Base-by-base conservation (phyloP, 2,797 vertebrate genomes). In the Gila robusta region DNA sequence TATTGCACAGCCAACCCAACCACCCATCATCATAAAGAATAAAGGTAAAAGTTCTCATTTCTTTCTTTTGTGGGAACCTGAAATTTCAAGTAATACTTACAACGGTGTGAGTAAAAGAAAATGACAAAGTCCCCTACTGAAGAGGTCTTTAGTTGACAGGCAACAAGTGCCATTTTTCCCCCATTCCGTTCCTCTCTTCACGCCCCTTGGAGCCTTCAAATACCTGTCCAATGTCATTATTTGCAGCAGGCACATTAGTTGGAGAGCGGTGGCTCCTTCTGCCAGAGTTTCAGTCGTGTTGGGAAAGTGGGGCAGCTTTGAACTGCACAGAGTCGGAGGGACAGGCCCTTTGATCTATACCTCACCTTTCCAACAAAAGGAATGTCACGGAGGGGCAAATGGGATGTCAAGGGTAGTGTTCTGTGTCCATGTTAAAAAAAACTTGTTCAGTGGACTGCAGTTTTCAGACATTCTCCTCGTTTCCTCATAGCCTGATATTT, bases 251-350 rank as follows among this genome's bases (percentile, higher is more conserved):
- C 62, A 66, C 81, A 88, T 64, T 35, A 84, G 87, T 87, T 74
- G 64, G 49, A 77, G 73, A 87, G 86, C 71, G 54, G 59, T 62
- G 82, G 83, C 81, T 37, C 80, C 32, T 84, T 77, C 86, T 84
- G 67, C 72, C 79, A 74, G 88, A 74, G 85, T 64, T 87, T 77
- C 59, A 59, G 62, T n/a, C n/a, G 21, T 86, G 67, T 85, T 82
- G 52, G 69, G 79, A 89, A 91, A 90, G 86, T 88, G 73, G 89
- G 86, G 74, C 87, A 88, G 88, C 89, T 92, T 90, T 91, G 90
- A 90, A 90, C 88, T 81, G 70, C 81, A 79, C 37, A 17, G 78
- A 76, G 41, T 82, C 44, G 35, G 66, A 86, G 83, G 70, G 76
- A 47, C 37, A 26, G 5, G 77, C 37, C 21, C 89, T 89, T 90